These are phyloP conservation scores for Lamprotornis superbus DNA, from an alignment of 2,113 vertebrate species.

Conservation along the genomic window DNA sequence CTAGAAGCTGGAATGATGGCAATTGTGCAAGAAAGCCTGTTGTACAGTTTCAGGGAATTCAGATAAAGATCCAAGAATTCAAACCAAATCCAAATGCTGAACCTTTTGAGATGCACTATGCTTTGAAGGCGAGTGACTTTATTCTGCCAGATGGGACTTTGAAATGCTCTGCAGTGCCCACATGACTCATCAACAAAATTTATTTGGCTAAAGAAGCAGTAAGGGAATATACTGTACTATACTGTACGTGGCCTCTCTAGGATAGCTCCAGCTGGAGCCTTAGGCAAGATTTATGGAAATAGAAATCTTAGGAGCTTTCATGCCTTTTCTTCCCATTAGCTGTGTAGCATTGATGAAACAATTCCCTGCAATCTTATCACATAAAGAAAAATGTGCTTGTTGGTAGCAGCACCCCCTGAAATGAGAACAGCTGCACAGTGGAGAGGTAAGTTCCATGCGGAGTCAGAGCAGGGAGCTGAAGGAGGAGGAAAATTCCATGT, in stretches of 20 bases:
- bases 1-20: background rate
- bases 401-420: background rate
- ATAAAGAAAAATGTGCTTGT: background rate
- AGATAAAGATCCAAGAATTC: constrained; percentile 53
- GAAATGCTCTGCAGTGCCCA: constrained; percentile 45
- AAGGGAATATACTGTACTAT: constrained; percentile 48
- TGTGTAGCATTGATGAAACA: background rate
- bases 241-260: constrained; percentile 42
- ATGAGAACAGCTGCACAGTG: background rate
- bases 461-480: background rate
- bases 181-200: constrained; percentile 58
- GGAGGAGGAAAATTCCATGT: background rate
- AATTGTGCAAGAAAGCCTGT: constrained; percentile 27
- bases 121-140: constrained; percentile 53
- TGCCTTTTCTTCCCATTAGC: constrained; percentile 1
- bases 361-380: background rate
- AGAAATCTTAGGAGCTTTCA: background rate
- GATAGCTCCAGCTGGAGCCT: constrained; percentile 52
- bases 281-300: constrained; percentile 64
- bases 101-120: constrained; percentile 19
- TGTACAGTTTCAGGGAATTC: background rate
- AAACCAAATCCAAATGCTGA: constrained; percentile 59
- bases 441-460: background rate
- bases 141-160: constrained; percentile 57
- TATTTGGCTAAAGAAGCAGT: constrained; percentile 51